Evolutionary conservation across 2,797 vertebrate species (phyloP).

Genomic region (Liparis tanakae): DNA sequence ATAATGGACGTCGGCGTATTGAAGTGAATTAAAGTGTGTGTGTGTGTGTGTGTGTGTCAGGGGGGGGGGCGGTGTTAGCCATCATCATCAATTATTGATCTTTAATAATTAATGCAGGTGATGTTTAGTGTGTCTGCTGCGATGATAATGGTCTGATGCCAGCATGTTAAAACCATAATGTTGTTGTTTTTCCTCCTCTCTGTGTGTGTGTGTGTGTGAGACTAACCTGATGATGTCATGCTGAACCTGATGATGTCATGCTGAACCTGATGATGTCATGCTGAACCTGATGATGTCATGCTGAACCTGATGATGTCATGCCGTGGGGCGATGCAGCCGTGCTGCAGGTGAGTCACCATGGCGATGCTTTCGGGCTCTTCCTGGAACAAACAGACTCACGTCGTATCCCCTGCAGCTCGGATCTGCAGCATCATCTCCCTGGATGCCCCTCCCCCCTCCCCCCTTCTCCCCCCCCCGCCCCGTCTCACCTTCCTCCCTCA

Average conservation of each 20-base stretch:
- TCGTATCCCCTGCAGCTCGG: slow-evolving; percentile 57
- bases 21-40: slow-evolving; percentile 29
- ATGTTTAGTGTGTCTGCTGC: slow-evolving; percentile 33
- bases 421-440: slow-evolving; percentile 58
- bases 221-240: too few relatives aligned
- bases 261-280: slow-evolving; percentile 73
- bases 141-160: slow-evolving; percentile 31
- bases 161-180: slow-evolving; percentile 35
- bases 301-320: slow-evolving; percentile 73
- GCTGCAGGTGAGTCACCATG: slow-evolving; percentile 75
- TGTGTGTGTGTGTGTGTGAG: background rate
- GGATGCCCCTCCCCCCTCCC: background rate
- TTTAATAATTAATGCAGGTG: slow-evolving; percentile 46
- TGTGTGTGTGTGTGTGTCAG: too few relatives aligned
- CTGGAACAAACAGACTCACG: slow-evolving; percentile 68
- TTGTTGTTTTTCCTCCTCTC: background rate
- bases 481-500: slow-evolving; percentile 10
- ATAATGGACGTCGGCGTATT: slow-evolving; percentile 26
- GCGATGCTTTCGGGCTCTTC: slow-evolving; percentile 59
- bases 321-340: slow-evolving; percentile 61
- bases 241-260: too few relatives aligned
- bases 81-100: slow-evolving; percentile 40
- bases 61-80: slow-evolving; percentile 22
- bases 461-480: background rate
- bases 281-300: background rate